Evolutionary conservation across 1,140 invertebrate species (phyloP), one percentile per base, ranked within the genome.

Genomic region (Apocrypta bakeri): DNA sequence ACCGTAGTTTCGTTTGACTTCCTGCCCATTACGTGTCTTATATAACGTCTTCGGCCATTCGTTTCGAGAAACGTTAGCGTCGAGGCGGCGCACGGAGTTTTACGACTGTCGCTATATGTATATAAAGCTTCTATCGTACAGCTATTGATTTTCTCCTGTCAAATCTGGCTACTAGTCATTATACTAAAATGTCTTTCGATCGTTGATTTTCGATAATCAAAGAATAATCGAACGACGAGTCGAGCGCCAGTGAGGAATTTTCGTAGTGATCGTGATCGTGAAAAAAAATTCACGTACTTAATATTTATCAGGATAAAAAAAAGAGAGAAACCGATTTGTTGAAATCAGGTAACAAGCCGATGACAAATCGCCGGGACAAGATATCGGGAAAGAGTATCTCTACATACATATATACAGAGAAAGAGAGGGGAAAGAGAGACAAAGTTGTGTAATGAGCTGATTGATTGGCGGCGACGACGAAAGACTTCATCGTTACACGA

Each of bases 401-500:
- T 71, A 37, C 24, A 17, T 66, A 40, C 37, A 42, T 29, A 74
- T 56, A 48, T 56, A 74, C 25, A 1, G 17, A 11, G 66, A 11
- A 24, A 25, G 29, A 68, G 64, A 31, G 64, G 21, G 63, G 14
- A 24, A 66, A 11, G 24, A 68, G 25, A 21, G 2, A 56, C 14
- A 25, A 72, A 85, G 69, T 82, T 82, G 85, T 84, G 87, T 89
- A 90, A 89, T 88, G 87, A 89, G 88, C 85, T 90, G 90, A 90
- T 88, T 87, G 89, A 90, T 91, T 89, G 87, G 87, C 88, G 85
- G 84, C 87, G 86, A 12, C 40, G 64, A 85, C 86, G 84, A 84
- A 86, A 84, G 84, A 73, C 86, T 85, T 88, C 87, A 87, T 89
- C 87, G 88, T 88, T 89, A 90, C 88, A 89, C 84, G 88, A 84